Percentiles rank a stretch among this genome's conserved stretches.
These are phyloP conservation scores for Gobius niger DNA, from an alignment of 2,113 vertebrate species.

Conservation along the genomic window DNA sequence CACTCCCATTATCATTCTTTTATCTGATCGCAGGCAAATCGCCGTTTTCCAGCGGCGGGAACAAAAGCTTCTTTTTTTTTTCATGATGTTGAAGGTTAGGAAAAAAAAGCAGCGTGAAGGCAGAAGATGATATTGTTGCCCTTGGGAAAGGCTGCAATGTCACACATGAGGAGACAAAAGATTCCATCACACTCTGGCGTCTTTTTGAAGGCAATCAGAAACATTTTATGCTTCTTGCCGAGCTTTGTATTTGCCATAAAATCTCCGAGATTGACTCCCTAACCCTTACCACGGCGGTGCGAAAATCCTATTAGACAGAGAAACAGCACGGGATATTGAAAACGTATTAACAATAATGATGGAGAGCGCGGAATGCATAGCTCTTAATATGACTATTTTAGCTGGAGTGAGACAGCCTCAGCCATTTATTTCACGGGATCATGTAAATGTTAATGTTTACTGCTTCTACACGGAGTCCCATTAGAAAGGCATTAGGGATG, in stretches of 20 bases:
- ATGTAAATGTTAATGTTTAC: conserved; percentile 55
- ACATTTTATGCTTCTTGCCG: conserved; percentile 54
- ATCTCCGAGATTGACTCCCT: conserved; percentile 55
- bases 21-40: conserved; percentile 62
- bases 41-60: conserved; percentile 38
- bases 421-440: conserved; percentile 33
- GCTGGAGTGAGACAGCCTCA: conserved; percentile 30
- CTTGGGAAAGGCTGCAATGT: conserved; percentile 61
- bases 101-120: conserved; percentile 38
- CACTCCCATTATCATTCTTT: conserved; percentile 51
- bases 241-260: conserved; percentile 58
- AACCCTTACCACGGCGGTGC: conserved; percentile 24
- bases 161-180: conserved; percentile 59
- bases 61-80: conserved; percentile 46
- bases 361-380: conserved; percentile 23
- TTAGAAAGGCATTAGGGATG: conserved; percentile 50
- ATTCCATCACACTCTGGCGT: conserved; percentile 41
- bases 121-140: conserved; percentile 54
- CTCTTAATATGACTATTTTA: conserved; percentile 33
- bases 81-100: conserved; percentile 50
- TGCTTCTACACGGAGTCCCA: conserved; percentile 35
- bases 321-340: conserved; percentile 46
- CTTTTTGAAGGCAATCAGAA: conserved; percentile 53
- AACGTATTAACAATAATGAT: conserved; percentile 52
- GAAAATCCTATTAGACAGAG: conserved; percentile 55